phyloP scores from a whole-genome alignment of 2,797 vertebrate species.

The Eleutherodactylus coqui region DNA sequence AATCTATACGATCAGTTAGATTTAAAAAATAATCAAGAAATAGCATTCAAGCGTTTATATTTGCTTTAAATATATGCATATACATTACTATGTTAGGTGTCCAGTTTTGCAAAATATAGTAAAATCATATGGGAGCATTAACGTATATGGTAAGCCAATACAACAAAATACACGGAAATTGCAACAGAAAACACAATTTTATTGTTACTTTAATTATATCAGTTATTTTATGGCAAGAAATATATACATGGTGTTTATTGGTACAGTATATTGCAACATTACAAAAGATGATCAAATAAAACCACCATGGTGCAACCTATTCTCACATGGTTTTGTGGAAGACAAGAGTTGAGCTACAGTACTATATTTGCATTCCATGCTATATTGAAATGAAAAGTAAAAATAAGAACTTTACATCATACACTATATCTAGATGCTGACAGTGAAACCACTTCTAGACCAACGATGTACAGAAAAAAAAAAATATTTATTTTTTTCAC shows the following conservation, averaged over 20 bases:
- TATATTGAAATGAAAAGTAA: slow-evolving; percentile 73
- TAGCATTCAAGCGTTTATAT: too few species aligned
- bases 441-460: slow-evolving; percentile 36
- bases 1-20: too few species aligned
- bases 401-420: slow-evolving; percentile 68
- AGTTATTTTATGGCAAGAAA: slow-evolving; percentile 81
- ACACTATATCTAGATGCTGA: slow-evolving; percentile 71
- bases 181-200: slow-evolving; percentile 92
- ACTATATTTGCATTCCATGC: slow-evolving; percentile 80
- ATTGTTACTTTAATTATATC: slow-evolving; percentile 87
- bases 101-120: too few species aligned
- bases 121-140: too few species aligned
- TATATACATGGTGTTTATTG: slow-evolving; percentile 82
- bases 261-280: slow-evolving; percentile 80
- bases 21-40: too few species aligned
- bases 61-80: too few species aligned
- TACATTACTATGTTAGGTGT: too few species aligned
- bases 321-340: slow-evolving; percentile 75
- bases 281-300: slow-evolving; percentile 76
- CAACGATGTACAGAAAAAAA: slow-evolving; percentile 41
- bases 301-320: slow-evolving; percentile 72
- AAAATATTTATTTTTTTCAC: slow-evolving; percentile 72
- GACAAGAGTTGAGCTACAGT: slow-evolving; percentile 76
- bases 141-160: too few species aligned
- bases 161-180: slow-evolving; percentile 45